Percentiles rank a stretch among this genome's conserved stretches.
Evolutionary conservation across 2,888 invertebrate genomes (phyloP).

Genomic region (Resseliella maxima): DNA sequence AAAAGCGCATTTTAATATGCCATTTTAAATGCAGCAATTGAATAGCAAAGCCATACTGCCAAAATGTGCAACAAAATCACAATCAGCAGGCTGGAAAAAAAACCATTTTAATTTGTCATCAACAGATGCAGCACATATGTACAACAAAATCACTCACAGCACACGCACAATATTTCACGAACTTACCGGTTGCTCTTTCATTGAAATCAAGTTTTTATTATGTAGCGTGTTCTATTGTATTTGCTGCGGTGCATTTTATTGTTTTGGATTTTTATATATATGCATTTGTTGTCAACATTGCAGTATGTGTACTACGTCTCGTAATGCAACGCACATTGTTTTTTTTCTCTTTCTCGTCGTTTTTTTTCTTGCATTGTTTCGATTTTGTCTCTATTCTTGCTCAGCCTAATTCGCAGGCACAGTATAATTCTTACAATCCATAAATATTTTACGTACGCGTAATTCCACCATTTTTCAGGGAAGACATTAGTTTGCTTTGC

Average conservation of each 20-base stretch:
- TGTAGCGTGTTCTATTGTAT: background rate
- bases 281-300: too few relatives aligned
- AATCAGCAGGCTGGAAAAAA: background rate
- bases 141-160: background rate
- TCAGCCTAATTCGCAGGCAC: too few relatives aligned
- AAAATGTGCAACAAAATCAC: background rate
- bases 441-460: too few relatives aligned
- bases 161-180: background rate
- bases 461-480: too few relatives aligned
- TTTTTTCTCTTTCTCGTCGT: too few relatives aligned
- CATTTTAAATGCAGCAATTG: background rate
- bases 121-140: background rate
- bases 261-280: background rate
- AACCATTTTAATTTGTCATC: conserved; percentile 16
- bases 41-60: background rate
- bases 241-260: background rate
- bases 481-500: background rate
- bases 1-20: background rate
- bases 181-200: background rate
- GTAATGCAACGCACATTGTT: background rate
- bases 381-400: too few relatives aligned
- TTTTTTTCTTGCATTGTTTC: too few relatives aligned
- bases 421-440: too few relatives aligned
- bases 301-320: background rate
- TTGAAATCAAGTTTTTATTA: background rate